A percentile compares a stretch with the other conserved stretches of the same genome.
Conservation (phyloP, 2,888 invertebrate genomes). For the Phalera bucephala region DNA sequence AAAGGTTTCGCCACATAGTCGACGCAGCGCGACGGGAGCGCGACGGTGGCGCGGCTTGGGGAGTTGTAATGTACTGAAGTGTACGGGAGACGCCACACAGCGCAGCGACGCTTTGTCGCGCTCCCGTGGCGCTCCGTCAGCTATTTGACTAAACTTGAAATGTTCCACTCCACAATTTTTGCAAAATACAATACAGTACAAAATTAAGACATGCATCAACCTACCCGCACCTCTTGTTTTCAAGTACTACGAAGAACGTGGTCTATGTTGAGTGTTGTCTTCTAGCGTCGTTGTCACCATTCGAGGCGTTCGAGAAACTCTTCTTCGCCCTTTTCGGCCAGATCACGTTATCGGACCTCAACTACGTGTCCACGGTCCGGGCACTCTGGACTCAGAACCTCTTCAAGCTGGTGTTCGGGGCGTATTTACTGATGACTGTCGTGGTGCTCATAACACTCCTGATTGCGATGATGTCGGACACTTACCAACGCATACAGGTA, state of each 20-base stretch:
- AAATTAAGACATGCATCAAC: constrained; percentile 59
- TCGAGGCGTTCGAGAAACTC: constrained; percentile 97
- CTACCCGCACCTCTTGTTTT: constrained; percentile 50
- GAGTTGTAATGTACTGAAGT: too few species aligned
- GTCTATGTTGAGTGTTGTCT: constrained; percentile 77
- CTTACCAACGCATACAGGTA: constrained; percentile 99
- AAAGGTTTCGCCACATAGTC: too few species aligned
- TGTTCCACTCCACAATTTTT: too few species aligned
- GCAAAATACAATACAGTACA: too few species aligned
- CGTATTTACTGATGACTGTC: constrained; percentile 98
- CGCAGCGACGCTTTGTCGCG: too few species aligned
- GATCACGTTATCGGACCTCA: constrained; percentile 92
- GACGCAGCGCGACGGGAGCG: too few species aligned
- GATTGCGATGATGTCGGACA: constrained; percentile 99
- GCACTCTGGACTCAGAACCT: constrained; percentile 93
- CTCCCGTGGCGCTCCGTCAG: too few species aligned
- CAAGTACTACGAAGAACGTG: constrained; percentile 50
- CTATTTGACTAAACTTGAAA: too few species aligned
- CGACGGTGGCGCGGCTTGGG: too few species aligned
- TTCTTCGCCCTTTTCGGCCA: constrained; percentile 99
- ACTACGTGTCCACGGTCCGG: constrained; percentile 87
- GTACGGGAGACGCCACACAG: too few species aligned
- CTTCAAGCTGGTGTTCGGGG: constrained; percentile 96
- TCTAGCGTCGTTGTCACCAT: constrained; percentile 92
- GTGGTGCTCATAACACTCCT: constrained; percentile 99